Evolutionary conservation across 2,888 invertebrate genomes (phyloP).

Genomic region (Smittia aterrima): DNA sequence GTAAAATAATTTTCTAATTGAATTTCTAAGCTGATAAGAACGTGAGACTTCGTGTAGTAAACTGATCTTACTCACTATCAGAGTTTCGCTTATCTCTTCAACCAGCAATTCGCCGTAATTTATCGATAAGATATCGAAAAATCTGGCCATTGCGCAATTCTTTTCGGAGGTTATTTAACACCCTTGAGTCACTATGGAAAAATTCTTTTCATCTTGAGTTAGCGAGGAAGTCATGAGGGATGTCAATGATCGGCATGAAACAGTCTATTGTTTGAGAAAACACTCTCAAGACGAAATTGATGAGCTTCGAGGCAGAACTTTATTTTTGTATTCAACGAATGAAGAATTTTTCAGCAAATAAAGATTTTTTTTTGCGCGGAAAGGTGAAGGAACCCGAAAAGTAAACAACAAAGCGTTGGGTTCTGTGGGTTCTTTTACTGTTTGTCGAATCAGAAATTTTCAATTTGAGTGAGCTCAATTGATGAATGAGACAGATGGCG

Average conservation of each 20-base stretch:
- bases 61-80: background rate
- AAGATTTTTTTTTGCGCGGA: background rate
- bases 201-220: too few species aligned
- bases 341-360: too few species aligned
- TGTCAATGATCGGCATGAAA: background rate
- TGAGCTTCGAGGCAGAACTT: background rate
- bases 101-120: background rate
- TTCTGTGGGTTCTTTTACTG: too few species aligned
- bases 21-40: too few species aligned
- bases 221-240: background rate
- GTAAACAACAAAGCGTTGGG: background rate
- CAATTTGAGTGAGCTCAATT: too few species aligned
- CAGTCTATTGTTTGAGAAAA: background rate
- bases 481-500: background rate
- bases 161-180: background rate
- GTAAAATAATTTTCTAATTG: too few species aligned
- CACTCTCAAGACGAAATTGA: background rate
- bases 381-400: background rate
- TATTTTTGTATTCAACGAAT: too few species aligned
- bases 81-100: background rate
- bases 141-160: background rate
- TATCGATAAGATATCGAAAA: background rate
- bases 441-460: too few species aligned
- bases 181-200: too few species aligned
- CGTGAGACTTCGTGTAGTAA: too few species aligned